A percentile compares a stretch with the other conserved stretches of the same genome.
Conservation (phyloP, 2,113 vertebrate species). For the Alligator sinensis region DNA sequence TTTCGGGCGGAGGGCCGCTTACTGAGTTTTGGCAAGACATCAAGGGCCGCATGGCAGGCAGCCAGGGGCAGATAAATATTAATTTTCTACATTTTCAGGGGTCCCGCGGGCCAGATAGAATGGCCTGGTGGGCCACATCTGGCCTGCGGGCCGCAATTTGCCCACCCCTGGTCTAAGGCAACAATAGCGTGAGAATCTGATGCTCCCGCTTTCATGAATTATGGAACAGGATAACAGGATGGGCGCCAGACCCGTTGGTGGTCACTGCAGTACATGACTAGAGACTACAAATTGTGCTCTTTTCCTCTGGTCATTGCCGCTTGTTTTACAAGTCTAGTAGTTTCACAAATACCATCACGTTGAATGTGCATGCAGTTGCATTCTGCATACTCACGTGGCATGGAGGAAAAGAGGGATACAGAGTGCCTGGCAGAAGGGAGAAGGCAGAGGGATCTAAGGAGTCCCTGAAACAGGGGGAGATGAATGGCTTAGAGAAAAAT, state of each 20-base stretch:
- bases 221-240: neutral
- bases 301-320: neutral
- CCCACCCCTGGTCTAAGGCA: neutral
- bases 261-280: neutral
- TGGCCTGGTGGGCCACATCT: no score
- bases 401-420: neutral
- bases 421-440: neutral
- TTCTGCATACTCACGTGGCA: neutral
- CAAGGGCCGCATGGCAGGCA: no score
- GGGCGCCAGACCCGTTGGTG: neutral
- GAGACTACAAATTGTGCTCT: neutral
- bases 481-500: neutral
- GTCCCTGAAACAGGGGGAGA: neutral
- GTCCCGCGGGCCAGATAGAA: no score
- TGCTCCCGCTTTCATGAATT: neutral
- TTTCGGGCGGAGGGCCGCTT: no score
- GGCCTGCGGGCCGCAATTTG: no score
- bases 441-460: neutral
- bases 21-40: no score
- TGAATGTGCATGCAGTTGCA: rapidly evolving
- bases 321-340: neutral
- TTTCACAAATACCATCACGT: neutral
- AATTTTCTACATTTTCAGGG: no score
- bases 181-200: neutral
- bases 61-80: no score